Base-by-base conservation (phyloP, 1,140 invertebrate genomes). In the Zaprionus capensis region DNA sequence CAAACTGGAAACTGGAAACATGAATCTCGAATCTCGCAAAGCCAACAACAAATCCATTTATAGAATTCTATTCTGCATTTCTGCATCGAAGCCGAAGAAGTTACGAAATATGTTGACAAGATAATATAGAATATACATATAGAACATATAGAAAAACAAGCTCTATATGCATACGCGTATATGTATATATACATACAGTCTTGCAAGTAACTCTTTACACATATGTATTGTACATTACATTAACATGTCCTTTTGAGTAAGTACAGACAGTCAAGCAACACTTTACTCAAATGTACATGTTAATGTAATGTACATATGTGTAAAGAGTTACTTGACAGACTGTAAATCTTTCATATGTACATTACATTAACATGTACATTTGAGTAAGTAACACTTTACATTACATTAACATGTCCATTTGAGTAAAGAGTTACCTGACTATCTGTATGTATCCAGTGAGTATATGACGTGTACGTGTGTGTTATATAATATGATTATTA, bases 21-120 rank as follows among this genome's bases (percentile, higher is more conserved):
- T 20, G 44, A 63, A 63, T 70, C 44, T 62, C 44, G 56, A 62
- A 70, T 38, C n/a, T 46, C 53, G 38, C 36, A 28, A 44, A 41
- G 65, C 65, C 58, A 44, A 46, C 41, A 67, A 31, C 28, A 31
- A 62, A 65, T 28, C 36, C 38, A 65, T 65, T 31, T 26, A 24
- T 61, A 44, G 36, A 69, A 34, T 65, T 31, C 36, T 65, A 55
- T 38, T 55, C 53, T 71, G 69, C 61, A 71, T 65, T 71, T 65
- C 31, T 34, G 31, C 31, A 34, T 41, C 51, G 46, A 65, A 65
- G 69, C 61, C 61, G 69, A 38, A 65, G 69, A 71, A 71, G 17
- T 71, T 65, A 65, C 26, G 38, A 22, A 65, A 53, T 65, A 65
- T 71, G 69, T 71, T 71, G 69, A 71, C 69, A 65, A 70, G 15